These are phyloP conservation scores for Chiloscyllium plagiosum DNA, from an alignment of 2,113 vertebrate species.

Conservation along the genomic window DNA sequence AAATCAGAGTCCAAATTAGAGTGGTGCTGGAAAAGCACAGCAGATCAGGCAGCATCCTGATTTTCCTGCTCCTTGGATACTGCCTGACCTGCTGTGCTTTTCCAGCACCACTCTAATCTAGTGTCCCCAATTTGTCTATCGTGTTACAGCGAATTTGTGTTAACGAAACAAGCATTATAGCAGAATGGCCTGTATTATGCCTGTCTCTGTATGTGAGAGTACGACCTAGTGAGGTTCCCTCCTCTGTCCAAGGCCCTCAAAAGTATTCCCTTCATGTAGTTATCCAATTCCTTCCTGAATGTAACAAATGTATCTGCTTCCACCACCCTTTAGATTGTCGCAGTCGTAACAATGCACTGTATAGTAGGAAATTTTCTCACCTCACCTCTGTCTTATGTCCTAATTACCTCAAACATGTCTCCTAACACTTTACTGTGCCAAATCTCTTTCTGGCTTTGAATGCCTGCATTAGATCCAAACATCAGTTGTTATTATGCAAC, in stretches of 20 bases:
- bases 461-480: not conserved
- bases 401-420: not conserved
- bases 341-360: not conserved
- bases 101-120: no score
- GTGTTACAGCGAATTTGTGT: no score
- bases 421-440: not conserved
- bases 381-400: not conserved
- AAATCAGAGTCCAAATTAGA: no score
- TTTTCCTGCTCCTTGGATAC: no score
- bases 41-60: no score
- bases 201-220: not conserved
- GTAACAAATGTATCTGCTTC: not conserved
- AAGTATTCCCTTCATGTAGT: not conserved
- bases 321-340: not conserved
- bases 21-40: no score
- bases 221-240: not conserved
- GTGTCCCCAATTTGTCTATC: no score
- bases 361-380: not conserved
- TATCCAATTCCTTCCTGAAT: not conserved
- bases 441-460: not conserved
- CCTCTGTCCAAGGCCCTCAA: not conserved
- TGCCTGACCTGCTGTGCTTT: no score
- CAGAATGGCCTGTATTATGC: not conserved
- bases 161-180: no score
- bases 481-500: not conserved